Evolutionary conservation across 2,888 invertebrate species (phyloP).

Genomic region (Pyralis farinalis): DNA sequence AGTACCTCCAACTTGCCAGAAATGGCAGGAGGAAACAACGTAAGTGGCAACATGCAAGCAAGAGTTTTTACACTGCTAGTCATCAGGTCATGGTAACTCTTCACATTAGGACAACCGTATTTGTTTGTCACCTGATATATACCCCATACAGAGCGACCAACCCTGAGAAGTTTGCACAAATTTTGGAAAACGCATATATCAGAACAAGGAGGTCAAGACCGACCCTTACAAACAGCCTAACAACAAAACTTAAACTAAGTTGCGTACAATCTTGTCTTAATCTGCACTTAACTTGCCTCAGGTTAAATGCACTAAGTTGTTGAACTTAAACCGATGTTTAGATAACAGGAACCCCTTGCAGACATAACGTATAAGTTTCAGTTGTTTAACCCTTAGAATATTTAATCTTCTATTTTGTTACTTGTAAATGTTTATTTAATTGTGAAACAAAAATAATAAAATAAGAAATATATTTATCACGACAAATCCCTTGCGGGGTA

Average conservation of each 20-base stretch:
- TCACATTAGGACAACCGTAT: too few relatives aligned
- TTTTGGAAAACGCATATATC: neutral
- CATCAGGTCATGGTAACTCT: too few relatives aligned
- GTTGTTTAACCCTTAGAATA: neutral
- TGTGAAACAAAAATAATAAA: too few relatives aligned
- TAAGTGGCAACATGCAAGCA: too few relatives aligned
- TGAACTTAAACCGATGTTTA: neutral
- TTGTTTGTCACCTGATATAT: too few relatives aligned
- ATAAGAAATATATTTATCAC: too few relatives aligned
- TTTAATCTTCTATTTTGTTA: neutral
- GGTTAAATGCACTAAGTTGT: neutral
- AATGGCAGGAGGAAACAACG: too few relatives aligned
- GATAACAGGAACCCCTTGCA: neutral
- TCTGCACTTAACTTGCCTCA: neutral
- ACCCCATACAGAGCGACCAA: too few relatives aligned
- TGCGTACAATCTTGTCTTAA: neutral
- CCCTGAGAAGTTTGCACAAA: neutral
- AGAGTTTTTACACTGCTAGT: too few relatives aligned
- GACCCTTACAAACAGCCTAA: neutral
- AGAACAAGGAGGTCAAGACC: neutral
- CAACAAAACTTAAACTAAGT: slow-evolving; percentile 1
- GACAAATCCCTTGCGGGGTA: too few relatives aligned
- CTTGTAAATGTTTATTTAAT: too few relatives aligned
- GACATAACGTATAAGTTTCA: neutral
- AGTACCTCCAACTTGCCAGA: too few relatives aligned